A percentile compares a stretch with the other conserved stretches of the same genome.
Conservation (phyloP, 2,797 vertebrate genomes). For the Gymnoscopelus braueri region DNA sequence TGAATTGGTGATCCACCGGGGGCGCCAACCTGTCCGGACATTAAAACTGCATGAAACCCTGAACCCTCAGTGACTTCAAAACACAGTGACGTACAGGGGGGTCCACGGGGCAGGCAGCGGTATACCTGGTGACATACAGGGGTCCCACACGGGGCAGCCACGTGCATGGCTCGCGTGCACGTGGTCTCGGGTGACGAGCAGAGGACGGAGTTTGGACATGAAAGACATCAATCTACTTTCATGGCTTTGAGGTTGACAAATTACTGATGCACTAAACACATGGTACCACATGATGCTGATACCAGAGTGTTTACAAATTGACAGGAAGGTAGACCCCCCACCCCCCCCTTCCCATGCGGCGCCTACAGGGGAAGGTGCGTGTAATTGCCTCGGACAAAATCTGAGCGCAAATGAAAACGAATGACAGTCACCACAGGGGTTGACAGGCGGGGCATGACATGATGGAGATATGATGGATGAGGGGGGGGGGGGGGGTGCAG, state of each 20-base stretch:
- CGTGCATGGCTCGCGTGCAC: conserved; percentile 16
- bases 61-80: conserved; percentile 74
- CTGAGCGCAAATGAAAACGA: conserved; percentile 62
- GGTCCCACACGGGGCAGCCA: conserved; percentile 22
- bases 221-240: conserved; percentile 39
- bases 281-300: conserved; percentile 8
- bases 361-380: not conserved
- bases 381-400: conserved; percentile 30
- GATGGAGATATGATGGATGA: conserved; percentile 60
- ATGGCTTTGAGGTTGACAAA: conserved; percentile 39
- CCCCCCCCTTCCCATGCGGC: too few relatives aligned
- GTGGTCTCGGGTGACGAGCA: conserved; percentile 11
- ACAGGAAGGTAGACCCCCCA: conserved; percentile 13
- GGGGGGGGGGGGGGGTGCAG: conserved; percentile 12
- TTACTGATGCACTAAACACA: conserved; percentile 10
- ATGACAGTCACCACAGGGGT: conserved; percentile 53
- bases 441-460: conserved; percentile 57
- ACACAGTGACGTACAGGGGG: conserved; percentile 25
- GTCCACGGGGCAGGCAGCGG: too few relatives aligned
- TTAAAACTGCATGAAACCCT: conserved; percentile 82
- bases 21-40: conserved; percentile 39
- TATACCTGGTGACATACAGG: too few relatives aligned
- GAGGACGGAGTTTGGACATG: conserved; percentile 25
- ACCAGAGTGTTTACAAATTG: conserved; percentile 48
- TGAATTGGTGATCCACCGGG: too few relatives aligned